A percentile compares a stretch with the other conserved stretches of the same genome.
Conservation (phyloP, 2,797 vertebrate species). For the Mus spretus region DNA sequence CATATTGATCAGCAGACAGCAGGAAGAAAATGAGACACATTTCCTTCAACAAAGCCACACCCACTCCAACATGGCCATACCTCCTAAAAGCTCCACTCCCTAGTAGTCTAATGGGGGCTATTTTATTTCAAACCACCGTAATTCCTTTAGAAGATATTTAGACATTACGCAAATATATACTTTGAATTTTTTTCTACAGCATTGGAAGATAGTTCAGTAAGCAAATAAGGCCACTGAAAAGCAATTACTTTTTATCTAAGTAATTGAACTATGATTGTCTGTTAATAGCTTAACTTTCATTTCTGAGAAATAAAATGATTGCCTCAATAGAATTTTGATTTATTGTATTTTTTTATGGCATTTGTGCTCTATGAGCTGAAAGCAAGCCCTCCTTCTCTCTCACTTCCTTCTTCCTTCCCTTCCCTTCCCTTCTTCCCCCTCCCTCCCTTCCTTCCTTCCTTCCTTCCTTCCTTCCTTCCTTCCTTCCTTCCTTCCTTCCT, state of each 20-base stretch:
- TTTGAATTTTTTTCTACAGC: neutral
- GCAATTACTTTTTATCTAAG: neutral
- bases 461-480: neutral
- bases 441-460: rapidly evolving
- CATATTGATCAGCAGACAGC: neutral
- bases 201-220: neutral
- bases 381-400: too few species aligned
- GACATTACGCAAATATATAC: neutral
- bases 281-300: neutral
- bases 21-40: neutral
- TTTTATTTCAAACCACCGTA: neutral
- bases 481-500: neutral
- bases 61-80: neutral
- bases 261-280: neutral
- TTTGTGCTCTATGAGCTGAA: neutral
- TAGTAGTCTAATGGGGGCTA: neutral
- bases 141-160: conserved; percentile 18
- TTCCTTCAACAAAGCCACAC: neutral
- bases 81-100: neutral
- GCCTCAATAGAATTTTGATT: neutral
- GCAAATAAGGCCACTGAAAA: neutral
- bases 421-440: too few species aligned
- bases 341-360: neutral
- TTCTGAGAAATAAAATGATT: neutral
- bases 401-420: too few species aligned